Conservation (phyloP, 1,140 invertebrate genomes). For the Aradophagus sp. region DNA sequence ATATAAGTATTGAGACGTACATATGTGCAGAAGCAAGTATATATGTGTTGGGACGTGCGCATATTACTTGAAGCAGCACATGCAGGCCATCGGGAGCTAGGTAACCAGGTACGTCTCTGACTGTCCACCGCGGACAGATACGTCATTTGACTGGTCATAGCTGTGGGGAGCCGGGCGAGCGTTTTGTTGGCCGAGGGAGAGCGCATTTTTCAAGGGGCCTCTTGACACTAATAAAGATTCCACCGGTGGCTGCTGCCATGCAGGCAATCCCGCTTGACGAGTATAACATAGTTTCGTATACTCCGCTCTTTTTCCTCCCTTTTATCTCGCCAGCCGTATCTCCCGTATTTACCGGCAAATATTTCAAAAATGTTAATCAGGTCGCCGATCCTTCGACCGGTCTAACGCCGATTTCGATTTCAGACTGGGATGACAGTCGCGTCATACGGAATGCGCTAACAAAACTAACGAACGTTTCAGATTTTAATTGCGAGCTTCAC, state of each 20-base stretch:
- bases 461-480: conserved; percentile 1
- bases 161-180: conserved; percentile 52
- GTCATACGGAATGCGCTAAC: neutral
- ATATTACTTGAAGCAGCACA: neutral
- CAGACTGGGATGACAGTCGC: conserved; percentile 29
- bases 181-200: conserved; percentile 56
- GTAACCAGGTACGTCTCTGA: conserved; percentile 50
- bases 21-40: neutral
- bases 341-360: conserved; percentile 46
- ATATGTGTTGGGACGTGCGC: neutral
- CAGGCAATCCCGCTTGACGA: conserved; percentile 60
- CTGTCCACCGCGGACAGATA: conserved; percentile 52
- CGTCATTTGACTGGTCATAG: conserved; percentile 59
- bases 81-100: conserved; percentile 39
- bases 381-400: neutral
- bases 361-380: conserved; percentile 56
- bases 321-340: conserved; percentile 39
- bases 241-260: conserved; percentile 51
- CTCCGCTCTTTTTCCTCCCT: conserved; percentile 37
- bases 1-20: neutral
- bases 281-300: conserved; percentile 60
- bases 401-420: conserved; percentile 42
- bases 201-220: conserved; percentile 59
- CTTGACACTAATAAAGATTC: conserved; percentile 67
- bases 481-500: no score